Evolutionary conservation across 1,140 invertebrate genomes (phyloP), one percentile per base, ranked within the genome.

Genomic region (Aricia agestis): DNA sequence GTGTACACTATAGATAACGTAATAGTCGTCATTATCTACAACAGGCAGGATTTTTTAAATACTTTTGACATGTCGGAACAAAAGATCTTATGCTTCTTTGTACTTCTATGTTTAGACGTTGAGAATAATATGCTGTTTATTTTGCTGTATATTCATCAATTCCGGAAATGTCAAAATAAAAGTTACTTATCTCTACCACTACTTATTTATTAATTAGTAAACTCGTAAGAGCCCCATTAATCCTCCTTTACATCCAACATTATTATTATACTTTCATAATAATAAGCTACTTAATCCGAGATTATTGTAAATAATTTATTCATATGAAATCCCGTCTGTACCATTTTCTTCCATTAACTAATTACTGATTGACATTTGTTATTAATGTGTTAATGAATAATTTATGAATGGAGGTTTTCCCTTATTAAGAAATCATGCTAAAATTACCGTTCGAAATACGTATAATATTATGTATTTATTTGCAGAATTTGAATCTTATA

Each of bases 331-430:
- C 59, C 59, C 19, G 19, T 25, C 59, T 63, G 10, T 25, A 18
- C 59, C 59, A 63, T 63, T 63, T 63, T 19, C 59, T 63, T 63
- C 59, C 59, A 63, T 63, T 63, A 63, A 63, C 59, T 63, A 63
- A 63, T 63, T 63, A 63, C 59, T 18, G 17, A 63, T 19, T 63
- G 19, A 63, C 18, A 63, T 63, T 63, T 63, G 11, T 11, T 63
- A 63, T 63, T 31, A 63, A 63, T 19, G 18, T 63, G 45, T 52
- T 42, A 52, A 52, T 52, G 45, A 52, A 52, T 52, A 9, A 52
- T 52, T 11, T 52, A 52, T 52, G 45, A 52, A 52, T 52, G 13
- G 58, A 18, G 17, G n/a, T 5, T 57, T 57, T 3, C 52, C 13
- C 13, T 57, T 57, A 57, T 57, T 57, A 36, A 36, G 36, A 36